Percentiles rank a stretch among this genome's conserved stretches.
Conservation (phyloP, 2,113 vertebrate species). For the Hepsetus odoe region DNA sequence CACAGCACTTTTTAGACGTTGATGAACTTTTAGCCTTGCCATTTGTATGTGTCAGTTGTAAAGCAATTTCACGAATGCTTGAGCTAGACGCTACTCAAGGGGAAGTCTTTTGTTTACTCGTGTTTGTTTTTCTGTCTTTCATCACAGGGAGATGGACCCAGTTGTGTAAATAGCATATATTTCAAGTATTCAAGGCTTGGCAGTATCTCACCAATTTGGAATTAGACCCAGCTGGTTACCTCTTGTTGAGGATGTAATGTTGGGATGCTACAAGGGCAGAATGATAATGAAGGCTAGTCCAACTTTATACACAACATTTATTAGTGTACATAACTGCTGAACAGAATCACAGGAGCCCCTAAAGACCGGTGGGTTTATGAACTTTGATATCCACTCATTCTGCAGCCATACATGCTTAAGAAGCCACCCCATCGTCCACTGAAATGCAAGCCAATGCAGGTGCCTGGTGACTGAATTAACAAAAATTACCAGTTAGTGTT, state of each 20-base stretch:
- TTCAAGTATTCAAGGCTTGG: slow-evolving; percentile 24
- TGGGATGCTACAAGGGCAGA: not conserved
- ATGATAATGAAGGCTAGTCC: not conserved
- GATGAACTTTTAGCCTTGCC: not conserved
- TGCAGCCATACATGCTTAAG: too few relatives aligned
- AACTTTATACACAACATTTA: too few relatives aligned
- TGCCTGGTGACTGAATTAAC: too few relatives aligned
- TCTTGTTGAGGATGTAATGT: not conserved
- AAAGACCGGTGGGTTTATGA: too few relatives aligned
- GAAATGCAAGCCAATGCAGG: too few relatives aligned
- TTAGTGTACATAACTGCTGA: too few relatives aligned
- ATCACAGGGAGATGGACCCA: slow-evolving; percentile 9
- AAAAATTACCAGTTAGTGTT: too few relatives aligned
- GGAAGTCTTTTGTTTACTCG: slow-evolving; percentile 27
- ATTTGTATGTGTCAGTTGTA: slow-evolving; percentile 23
- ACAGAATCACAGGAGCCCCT: too few relatives aligned
- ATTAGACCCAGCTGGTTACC: slow-evolving; percentile 15
- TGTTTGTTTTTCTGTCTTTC: slow-evolving; percentile 31
- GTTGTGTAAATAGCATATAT: slow-evolving; percentile 31
- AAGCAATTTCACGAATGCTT: slow-evolving; percentile 37
- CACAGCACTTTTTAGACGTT: not conserved
- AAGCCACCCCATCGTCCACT: too few relatives aligned
- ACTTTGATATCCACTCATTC: too few relatives aligned
- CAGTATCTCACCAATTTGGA: slow-evolving; percentile 24
- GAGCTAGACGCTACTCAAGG: slow-evolving; percentile 10